Base-by-base conservation (phyloP, 2,797 vertebrate species). In the Trematomus bernacchii region DNA sequence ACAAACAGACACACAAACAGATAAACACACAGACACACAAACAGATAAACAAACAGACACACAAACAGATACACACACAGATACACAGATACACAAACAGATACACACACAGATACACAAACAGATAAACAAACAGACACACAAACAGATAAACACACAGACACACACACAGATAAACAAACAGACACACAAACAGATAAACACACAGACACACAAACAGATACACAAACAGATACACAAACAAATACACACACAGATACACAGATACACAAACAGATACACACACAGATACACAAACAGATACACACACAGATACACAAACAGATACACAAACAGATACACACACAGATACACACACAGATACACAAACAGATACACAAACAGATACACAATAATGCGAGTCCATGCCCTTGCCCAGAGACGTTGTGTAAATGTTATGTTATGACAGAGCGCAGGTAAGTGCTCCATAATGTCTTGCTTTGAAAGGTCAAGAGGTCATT, bases 401-500 rank as follows among this genome's bases (percentile, higher is more conserved):
- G 55, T 89, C 82, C 59, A 27, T 75, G 50, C 76, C 79, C 71
- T 64, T 70, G 75, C 51, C 54, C 80, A 70, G 67, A 81, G 48
- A 57, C 1, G 55, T 66, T 78, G 84, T 71, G 79, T 79, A 89
- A 91, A 85, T 85, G 62, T 80, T 78, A 66, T 85, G 72, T 62
- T 77, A 67, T 82, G 33, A 37, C 33, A 85, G 50, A 66, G 64
- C 42, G 52, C 3, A 19, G 64, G 10, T 89, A 90, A 91, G 84
- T 92, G 88, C 85, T 83, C 74, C 66, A 76, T 92, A 90, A 91
- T 90, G 79, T 89, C 79, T 89, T 71, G 61, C 69, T 89, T 83
- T 86, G 66, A 87, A 91, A 89, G 89, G 85, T 84, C 6, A 73
- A 80, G 61, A 68, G 64, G 85, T 83, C 63, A 82, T 89, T 85